Base-by-base conservation (phyloP, 2,113 vertebrate species). In the Pyrgilauda ruficollis region DNA sequence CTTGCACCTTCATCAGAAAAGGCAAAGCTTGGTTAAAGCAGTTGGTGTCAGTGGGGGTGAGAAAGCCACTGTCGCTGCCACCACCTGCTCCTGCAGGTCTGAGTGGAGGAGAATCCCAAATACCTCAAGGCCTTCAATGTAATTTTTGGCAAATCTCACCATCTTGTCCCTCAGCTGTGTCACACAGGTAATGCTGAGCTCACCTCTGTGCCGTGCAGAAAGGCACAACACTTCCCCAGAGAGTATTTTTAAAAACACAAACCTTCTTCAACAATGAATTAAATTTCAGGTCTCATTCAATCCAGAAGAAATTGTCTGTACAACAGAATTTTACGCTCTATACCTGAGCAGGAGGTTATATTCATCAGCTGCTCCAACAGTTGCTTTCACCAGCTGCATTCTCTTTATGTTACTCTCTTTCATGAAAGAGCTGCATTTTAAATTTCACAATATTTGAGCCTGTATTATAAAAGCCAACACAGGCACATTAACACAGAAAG, bases 331-430 rank as follows among this genome's bases (percentile, higher is more conserved):
- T 84, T 20, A 49, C 2, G 4, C 50, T 58, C 22, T 30, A 15
- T 73, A 86, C 80, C 83, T 53, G 67, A 80, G 50, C 53, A 56
- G 62, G 55, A 76, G 67, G 49, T 55, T 73, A 1, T 41, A 30
- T 35, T 47, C n/a, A 87, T 23, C 73, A 53, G 46, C 59, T 63
- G 46, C 67, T 81, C 64, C 41, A 61, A 66, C 63, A 88, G 79
- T n/a, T 85, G 85, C 41, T 80, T 90, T 86, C 83, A 67, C 43
- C 66, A 86, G 73, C 50, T 91, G 69, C 64, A 80, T 89, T 75
- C 53, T 62, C 58, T 50, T 94, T 53, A 53, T 63, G 28, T 50
- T 81, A 30, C 43, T 53, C 69, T 67, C 50, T 63, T 62, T 55
- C 10, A 39, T 13, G 2, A 41, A 55, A 67, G 52, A 89, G 56